Base-by-base conservation (phyloP, 2,888 invertebrate genomes). In the Onchidella celtica region DNA sequence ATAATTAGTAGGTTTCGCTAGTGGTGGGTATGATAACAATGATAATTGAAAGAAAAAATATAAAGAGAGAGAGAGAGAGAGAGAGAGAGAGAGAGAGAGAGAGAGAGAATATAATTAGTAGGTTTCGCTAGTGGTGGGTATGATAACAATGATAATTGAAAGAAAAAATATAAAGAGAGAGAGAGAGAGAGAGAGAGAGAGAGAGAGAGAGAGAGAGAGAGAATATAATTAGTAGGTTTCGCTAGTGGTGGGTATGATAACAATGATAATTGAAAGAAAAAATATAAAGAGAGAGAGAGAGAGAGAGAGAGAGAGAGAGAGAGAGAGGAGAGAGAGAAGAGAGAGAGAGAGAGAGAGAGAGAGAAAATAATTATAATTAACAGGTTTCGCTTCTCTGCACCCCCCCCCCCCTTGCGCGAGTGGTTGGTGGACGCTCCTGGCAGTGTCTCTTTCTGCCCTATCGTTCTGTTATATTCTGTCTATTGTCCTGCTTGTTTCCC, bases 31-130 rank as follows among this genome's bases (percentile, higher is more conserved):
- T n/a, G n/a, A n/a, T n/a, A n/a, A n/a, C n/a, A n/a, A n/a, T n/a
- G n/a, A n/a, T n/a, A n/a, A n/a, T n/a, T n/a, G n/a, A n/a, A 38
- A 47, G 29, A 29, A 47, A 29, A 27, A 47, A 32, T 29, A 27
- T 17, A 38, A 2, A 36, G 27, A 70, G 32, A 70, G 40, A 70
- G 38, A 68, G 36, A 68, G 36, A 36, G 34, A 32, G 34, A 68
- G 32, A 36, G 36, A 68, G 68, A 68, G 3, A 68, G 32, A 36
- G 68, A 68, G 36, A 68, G 34, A 68, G 34, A 68, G 32, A 34
- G 34, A 21, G 29, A 36, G 34, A 21, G 68, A 36, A 21, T n/a
- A n/a, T n/a, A n/a, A 57, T 3, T 57, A 9, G 3, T 57, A 57
- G 2, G n/a, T 57, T 57, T 21, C 24, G 57, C 21, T 0, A 24